Base-by-base conservation (phyloP, 2,113 vertebrate genomes). In the Lates calcarifer region DNA sequence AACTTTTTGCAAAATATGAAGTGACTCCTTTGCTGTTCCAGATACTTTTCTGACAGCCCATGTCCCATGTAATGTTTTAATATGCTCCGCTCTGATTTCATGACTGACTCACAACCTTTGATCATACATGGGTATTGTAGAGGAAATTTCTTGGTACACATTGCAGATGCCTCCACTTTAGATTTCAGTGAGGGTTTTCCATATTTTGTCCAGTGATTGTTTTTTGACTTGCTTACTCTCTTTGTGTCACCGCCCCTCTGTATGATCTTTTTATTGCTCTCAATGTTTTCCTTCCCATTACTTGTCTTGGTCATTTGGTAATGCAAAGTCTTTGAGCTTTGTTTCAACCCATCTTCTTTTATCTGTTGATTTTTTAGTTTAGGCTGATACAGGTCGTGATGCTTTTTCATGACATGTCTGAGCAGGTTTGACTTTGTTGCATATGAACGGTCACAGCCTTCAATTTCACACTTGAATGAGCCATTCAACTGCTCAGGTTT, bases 41-140 rank as follows among this genome's bases (percentile, higher is more conserved):
- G 93, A 92, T 97, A 99, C 39, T 96, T 96, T 68, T 97, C 98
- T 28, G 97, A 96, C 64, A 99, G 94, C 11, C 98, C 98, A 14
- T 99, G 98, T 58, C 96, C 97, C 58, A 97, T 94, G 39, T 99
- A 99, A 92, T 99, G 98, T 65, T 97, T 97, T 71, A 98, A 95
- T 33, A 98, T 96, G 89, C 96, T 97, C 62, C 95, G 95, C 87
- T 99, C 98, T 0, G 96, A 98, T 45, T 96, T 97, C 83, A 97
- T 96, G 43, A 99, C 96, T 0, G 96, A 97, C 0, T 97, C 96
- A n/a, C 98, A 99, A 3, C 97, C 97, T 84, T 98, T 97, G 82
- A 99, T 97, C 98, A 99, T 99, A 81, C 98, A 99, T 0, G 98
- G 97, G 83, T 98, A 99, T 24, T 98, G 98, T 18, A 97, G 94